phyloP scores from a whole-genome alignment of 1,140 invertebrate genomes.

The Theocolax elegans region DNA sequence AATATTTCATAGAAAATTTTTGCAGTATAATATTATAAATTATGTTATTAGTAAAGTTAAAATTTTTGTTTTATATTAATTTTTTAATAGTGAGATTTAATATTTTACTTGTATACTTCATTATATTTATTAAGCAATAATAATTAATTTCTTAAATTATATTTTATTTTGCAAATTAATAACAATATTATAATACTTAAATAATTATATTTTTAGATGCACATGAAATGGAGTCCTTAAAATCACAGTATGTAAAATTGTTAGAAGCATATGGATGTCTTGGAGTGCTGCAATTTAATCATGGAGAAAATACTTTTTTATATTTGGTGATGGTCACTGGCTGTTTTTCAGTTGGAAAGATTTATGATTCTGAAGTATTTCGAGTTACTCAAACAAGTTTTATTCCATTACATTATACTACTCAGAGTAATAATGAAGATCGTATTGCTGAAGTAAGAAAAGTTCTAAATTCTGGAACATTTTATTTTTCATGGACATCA shows the following conservation, averaged over 20 bases:
- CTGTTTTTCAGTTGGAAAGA: slow-evolving; percentile 94
- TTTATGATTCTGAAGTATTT: slow-evolving; percentile 93
- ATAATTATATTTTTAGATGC: no score
- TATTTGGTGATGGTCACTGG: slow-evolving; percentile 94
- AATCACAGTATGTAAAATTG: slow-evolving; percentile 88
- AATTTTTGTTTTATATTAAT: no score
- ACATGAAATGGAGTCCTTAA: slow-evolving; percentile 88
- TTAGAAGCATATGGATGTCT: slow-evolving; percentile 93
- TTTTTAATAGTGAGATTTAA: no score
- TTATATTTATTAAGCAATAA: no score
- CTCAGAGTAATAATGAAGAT: slow-evolving; percentile 82
- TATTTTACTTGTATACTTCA: no score
- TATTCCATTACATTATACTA: slow-evolving; percentile 85
- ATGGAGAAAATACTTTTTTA: slow-evolving; percentile 83
- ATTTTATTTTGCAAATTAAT: no score
- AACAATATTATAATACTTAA: no score
- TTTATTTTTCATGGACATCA: slow-evolving; percentile 91
- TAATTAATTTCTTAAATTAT: no score
- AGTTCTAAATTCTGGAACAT: slow-evolving; percentile 94
- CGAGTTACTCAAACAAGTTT: slow-evolving; percentile 92
- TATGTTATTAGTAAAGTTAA: no score
- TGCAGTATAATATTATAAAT: no score
- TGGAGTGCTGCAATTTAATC: slow-evolving; percentile 88
- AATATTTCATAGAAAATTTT: no score
- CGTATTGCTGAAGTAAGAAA: slow-evolving; percentile 83